Conservation (phyloP, 2,797 vertebrate genomes). For the Sebastes minor region DNA sequence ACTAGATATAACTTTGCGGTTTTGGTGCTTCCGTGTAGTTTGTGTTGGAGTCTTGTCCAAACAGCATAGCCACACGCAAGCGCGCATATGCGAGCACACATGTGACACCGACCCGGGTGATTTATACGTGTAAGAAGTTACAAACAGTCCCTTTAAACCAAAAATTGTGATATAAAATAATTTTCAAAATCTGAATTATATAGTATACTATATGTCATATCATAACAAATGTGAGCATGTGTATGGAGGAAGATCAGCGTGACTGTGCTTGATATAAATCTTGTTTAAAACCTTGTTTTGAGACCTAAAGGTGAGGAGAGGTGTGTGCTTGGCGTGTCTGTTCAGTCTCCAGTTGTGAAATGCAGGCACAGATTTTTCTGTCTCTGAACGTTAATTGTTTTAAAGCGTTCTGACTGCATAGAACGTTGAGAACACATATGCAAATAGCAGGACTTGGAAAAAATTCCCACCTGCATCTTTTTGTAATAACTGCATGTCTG, state of each 20-base stretch:
- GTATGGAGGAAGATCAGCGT: neutral
- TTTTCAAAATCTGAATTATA: neutral
- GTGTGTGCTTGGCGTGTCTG: no score
- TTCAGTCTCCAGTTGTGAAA: no score
- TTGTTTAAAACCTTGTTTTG: no score
- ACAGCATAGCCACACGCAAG: no score
- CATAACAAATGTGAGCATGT: neutral
- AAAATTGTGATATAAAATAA: neutral
- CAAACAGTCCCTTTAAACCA: neutral
- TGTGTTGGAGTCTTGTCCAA: no score
- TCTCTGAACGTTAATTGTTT: neutral
- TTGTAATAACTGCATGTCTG: neutral
- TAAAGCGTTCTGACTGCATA: neutral
- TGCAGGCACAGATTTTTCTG: neutral
- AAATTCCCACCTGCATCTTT: neutral
- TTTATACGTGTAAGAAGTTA: no score
- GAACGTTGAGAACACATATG: neutral
- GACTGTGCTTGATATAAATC: neutral
- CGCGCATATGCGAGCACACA: no score
- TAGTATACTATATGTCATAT: neutral
- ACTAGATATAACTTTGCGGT: no score
- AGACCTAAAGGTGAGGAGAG: neutral
- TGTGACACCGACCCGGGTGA: no score
- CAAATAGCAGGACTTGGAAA: neutral
- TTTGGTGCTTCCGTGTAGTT: no score